Evolutionary conservation across 2,888 invertebrate genomes (phyloP).

Genomic region (Heteropelma amictum): DNA sequence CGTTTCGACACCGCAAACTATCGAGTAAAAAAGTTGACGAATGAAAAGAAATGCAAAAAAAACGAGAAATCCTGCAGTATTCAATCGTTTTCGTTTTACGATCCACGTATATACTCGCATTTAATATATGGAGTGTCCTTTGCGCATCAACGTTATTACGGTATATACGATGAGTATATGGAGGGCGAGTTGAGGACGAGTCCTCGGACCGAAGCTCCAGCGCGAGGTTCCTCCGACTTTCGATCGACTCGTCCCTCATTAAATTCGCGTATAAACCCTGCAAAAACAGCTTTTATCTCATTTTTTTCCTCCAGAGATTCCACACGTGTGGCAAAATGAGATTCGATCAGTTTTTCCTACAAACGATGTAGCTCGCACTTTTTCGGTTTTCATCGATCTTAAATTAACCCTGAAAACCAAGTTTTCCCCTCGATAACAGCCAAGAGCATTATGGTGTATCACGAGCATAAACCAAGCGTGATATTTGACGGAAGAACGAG

Average conservation of each 20-base stretch:
- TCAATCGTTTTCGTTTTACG: slow-evolving; percentile 50
- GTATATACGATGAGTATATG: neutral
- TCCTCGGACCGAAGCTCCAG: neutral
- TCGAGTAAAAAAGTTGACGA: slow-evolving; percentile 25
- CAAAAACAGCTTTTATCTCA: too few relatives aligned
- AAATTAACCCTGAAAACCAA: neutral
- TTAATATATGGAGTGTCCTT: neutral
- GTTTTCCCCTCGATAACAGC: neutral
- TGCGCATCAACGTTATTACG: neutral
- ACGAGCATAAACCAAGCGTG: slow-evolving; percentile 19
- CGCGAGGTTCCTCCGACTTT: neutral
- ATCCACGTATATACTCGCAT: slow-evolving; percentile 1
- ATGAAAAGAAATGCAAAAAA: neutral
- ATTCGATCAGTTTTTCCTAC: too few relatives aligned
- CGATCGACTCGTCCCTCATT: too few relatives aligned
- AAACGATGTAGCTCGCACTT: too few relatives aligned
- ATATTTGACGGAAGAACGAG: slow-evolving; percentile 24
- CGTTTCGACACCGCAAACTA: slow-evolving; percentile 51
- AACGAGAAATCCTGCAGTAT: slow-evolving; percentile 16
- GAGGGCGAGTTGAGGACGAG: slow-evolving; percentile 9
- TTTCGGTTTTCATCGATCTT: too few relatives aligned
- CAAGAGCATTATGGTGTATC: slow-evolving; percentile 1
- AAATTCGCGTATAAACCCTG: too few relatives aligned
- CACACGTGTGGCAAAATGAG: too few relatives aligned
- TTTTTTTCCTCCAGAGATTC: too few relatives aligned